Evolutionary conservation across 1,140 invertebrate species (phyloP), one percentile per base, ranked within the genome.

Genomic region (Sinella curviseta): DNA sequence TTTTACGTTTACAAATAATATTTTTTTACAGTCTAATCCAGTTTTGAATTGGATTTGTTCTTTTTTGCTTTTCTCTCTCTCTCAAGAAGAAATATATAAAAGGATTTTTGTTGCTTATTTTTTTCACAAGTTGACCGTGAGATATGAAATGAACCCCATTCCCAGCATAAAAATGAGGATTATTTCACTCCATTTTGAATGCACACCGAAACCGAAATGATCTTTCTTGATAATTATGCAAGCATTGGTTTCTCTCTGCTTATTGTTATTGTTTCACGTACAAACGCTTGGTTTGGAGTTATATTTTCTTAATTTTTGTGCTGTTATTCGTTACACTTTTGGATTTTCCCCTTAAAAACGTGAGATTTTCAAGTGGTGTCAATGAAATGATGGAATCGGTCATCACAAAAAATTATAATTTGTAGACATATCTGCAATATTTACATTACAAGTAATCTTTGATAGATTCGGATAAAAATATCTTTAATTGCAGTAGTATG

Each of bases 111-210:
- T 1, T 65, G 31, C 31, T 31, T 33, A 12, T 70, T 70, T 70
- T 70, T 70, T n/a, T 33, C 57, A 12, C 57, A 65, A 65, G 57
- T 65, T 70, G 65, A 70, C 65, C 65, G 65, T 70, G 65, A 70
- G 65, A 70, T 70, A 70, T 70, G 65, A 70, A 70, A 30, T 33
- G 65, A 70, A 70, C 65, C 31, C 30, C 65, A 70, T 70, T 70
- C 65, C 65, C 65, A 70, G 65, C 26, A 70, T n/a, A n/a, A n/a
- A 26, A 60, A 70, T 60, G 57, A 60, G 24, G 20, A 48, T 48
- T 48, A 48, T 20, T 48, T 48, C 39, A 48, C 39, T 48, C 39
- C 39, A 8, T 48, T 48, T 48, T 48, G 39, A 48, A 48, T 48
- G 39, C 8, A 20, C 39, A n/a, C n/a, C n/a, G n/a, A n/a, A n/a